Base-by-base conservation (phyloP, 2,797 vertebrate genomes). In the Cuculus canorus region DNA sequence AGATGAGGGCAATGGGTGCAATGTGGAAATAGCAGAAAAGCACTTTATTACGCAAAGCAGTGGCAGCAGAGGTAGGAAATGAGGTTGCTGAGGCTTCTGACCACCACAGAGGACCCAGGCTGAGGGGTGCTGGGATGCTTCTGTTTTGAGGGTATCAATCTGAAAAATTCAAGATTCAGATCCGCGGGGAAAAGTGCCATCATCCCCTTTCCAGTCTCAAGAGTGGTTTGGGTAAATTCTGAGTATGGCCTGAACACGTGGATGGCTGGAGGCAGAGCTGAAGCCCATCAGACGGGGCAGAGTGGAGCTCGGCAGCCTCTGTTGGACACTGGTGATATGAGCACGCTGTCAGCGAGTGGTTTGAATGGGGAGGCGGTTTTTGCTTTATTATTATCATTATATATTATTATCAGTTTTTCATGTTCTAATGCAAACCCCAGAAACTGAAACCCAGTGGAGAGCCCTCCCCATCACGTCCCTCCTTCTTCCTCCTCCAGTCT, bases 241-340 rank as follows among this genome's bases (percentile, higher is more conserved):
- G 39, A 21, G 12, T 7, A 4, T 9, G 0, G 9, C 28, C 33
- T 7, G 66, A 75, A 6, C 2, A 0, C 0, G 3, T 7, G 80
- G 54, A 3, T 22, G 54, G 35, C 64, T 28, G 84, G 37, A 39
- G 37, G n/a, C 71, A 80, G 64, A 82, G 33, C 75, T 41, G 64
- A 19, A 9, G 48, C 4, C 2, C 24, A 5, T 60, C 3, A 2
- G 28, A 5, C 19, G 32, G 45, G 80, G 47, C 32, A 9, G 0
- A 4, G 24, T 1, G 28, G 50, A 48, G 72, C 59, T 45, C 17
- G 2, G 48, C 54, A 76, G 54, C 9, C 28, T 68, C 68, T 18
- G 15, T 19, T n/a, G 68, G 83, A 13, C 24, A 4, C 47, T 12
- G 47, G 19, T 52, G 11, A 0, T 17, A 4, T 0, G 32, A 53